A percentile compares a stretch with the other conserved stretches of the same genome.
phyloP scores from a whole-genome alignment of 2,797 vertebrate species.

The Tadarida brasiliensis region DNA sequence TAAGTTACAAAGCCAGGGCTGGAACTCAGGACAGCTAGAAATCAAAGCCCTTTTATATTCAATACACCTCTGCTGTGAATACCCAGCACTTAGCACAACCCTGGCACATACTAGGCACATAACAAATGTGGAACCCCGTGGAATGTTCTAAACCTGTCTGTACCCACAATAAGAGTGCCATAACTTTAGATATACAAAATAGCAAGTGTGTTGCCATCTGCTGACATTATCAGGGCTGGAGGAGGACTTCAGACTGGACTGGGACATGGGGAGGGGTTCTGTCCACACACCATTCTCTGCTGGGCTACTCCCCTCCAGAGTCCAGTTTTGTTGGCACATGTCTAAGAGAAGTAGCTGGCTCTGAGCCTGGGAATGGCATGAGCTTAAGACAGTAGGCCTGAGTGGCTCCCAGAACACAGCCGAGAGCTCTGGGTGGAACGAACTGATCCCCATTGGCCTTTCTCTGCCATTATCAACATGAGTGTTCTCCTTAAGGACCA shows the following conservation, averaged over 20 bases:
- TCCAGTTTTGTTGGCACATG: not conserved
- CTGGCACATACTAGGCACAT: not conserved
- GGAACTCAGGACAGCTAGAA: not conserved
- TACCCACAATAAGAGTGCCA: not conserved
- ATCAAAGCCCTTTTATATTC: not conserved
- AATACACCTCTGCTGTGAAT: not conserved
- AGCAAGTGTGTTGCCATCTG: not conserved
- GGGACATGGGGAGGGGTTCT: not conserved
- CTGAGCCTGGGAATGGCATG: not conserved
- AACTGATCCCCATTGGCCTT: not conserved
- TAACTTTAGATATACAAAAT: not conserved
- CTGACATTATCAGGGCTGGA: not conserved
- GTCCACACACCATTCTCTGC: not conserved
- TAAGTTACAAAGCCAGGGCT: not conserved
- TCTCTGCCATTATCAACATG: not conserved
- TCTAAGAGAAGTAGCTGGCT: not conserved
- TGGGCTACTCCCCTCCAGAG: constrained; percentile 23
- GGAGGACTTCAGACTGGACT: constrained; percentile 35
- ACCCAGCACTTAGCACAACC: not conserved
- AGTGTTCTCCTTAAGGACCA: not conserved
- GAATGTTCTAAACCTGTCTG: not conserved
- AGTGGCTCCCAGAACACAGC: not conserved
- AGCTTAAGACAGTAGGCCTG: not conserved
- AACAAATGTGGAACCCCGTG: not conserved
- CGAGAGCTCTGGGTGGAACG: not conserved